phyloP scores from a whole-genome alignment of 2,113 vertebrate species.

The Centropristis striata region DNA sequence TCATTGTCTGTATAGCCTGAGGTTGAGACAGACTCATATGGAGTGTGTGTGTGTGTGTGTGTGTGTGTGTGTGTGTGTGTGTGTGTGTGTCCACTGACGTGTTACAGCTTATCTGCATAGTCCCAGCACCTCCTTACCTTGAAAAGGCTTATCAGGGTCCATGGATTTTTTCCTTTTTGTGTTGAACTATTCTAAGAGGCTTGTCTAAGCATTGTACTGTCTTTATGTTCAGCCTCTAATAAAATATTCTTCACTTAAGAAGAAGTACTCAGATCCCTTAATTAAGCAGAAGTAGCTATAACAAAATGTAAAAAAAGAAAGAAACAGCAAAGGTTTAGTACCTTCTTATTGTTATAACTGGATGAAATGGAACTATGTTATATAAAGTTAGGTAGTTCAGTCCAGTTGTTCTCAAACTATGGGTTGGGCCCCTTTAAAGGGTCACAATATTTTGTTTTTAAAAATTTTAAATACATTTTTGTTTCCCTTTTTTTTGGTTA shows the following conservation, averaged over 20 bases:
- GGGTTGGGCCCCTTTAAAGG: neutral
- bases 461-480: neutral
- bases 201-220: neutral
- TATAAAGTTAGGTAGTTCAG: neutral
- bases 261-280: neutral
- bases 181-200: neutral
- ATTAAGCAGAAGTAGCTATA: neutral
- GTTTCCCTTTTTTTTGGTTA: neutral
- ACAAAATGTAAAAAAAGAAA: no score
- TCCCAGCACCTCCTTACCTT: neutral
- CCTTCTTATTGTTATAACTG: no score
- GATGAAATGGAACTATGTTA: no score
- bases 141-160: neutral
- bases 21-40: neutral
- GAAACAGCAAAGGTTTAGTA: no score
- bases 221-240: neutral
- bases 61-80: neutral
- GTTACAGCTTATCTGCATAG: slow-evolving; percentile 1
- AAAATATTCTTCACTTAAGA: neutral
- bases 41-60: neutral
- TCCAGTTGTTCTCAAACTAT: neutral
- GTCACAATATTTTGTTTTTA: neutral
- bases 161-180: neutral
- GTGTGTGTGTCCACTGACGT: neutral
- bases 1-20: neutral